A percentile compares a stretch with the other conserved stretches of the same genome.
These are phyloP conservation scores for Pseudorhombus dupliciocellatus DNA, from an alignment of 2,113 vertebrate species.

Conservation along the genomic window DNA sequence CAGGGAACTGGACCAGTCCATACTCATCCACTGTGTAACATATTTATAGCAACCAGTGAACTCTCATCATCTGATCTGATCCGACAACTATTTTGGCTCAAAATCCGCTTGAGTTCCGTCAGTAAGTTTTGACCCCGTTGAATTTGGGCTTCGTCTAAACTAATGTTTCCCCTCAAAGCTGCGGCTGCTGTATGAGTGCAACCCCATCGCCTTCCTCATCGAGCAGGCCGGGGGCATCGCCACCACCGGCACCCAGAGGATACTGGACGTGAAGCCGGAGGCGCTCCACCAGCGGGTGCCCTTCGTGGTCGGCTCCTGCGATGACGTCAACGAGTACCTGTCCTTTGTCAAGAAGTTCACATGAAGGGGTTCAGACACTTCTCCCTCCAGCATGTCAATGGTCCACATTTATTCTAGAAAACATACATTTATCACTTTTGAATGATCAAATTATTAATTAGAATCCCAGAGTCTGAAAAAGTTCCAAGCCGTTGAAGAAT, in stretches of 20 bases:
- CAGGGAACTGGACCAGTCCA: too few species aligned
- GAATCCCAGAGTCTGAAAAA: background rate
- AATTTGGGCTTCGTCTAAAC: too few species aligned
- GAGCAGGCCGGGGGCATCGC: conserved; percentile 95
- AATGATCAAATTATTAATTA: too few species aligned
- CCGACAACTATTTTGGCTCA: too few species aligned
- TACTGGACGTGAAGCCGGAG: conserved; percentile 92
- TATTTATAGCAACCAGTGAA: too few species aligned
- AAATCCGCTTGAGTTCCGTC: too few species aligned
- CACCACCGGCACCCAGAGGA: conserved; percentile 87
- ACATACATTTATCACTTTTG: too few species aligned
- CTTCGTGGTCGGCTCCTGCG: conserved; percentile 90
- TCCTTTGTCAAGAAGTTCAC: conserved; percentile 88
- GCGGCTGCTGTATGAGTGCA: conserved; percentile 95
- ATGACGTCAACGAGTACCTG: conserved; percentile 93
- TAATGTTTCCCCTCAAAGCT: conserved; percentile 77
- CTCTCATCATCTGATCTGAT: too few species aligned
- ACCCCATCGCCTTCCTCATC: conserved; percentile 95
- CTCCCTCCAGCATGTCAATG: background rate
- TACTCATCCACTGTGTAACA: too few species aligned
- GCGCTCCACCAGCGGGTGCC: conserved; percentile 91
- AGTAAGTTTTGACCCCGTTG: too few species aligned
- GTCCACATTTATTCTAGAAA: too few species aligned
- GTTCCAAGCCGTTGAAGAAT: background rate
- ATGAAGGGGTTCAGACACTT: conserved; percentile 18